Evolutionary conservation across 2,888 invertebrate species (phyloP), one percentile per base, ranked within the genome.

Genomic region (Xestia sexstrigata): DNA sequence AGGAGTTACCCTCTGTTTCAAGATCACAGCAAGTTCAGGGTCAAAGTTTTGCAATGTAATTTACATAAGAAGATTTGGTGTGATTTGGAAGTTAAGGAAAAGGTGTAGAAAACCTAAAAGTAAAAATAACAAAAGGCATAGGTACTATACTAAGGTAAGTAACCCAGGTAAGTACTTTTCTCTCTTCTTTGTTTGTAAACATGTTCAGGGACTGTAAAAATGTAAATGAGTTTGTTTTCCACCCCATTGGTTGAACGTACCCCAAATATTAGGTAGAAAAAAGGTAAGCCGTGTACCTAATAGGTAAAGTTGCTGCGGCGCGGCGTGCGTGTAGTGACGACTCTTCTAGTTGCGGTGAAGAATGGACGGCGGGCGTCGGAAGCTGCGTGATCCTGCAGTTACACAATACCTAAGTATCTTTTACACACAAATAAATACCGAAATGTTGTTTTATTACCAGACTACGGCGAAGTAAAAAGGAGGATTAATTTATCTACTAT

Each of bases 21-120:
- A 75, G 80, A 84, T 70, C 74, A 72, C 52, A 39, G 39, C 72
- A 82, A 85, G 85, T 81, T 87, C 87, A 89, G 75, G 88, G 85
- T 81, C 85, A 74, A 13, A 26, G 76, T 23, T 35, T 83, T 67
- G 55, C 49, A 26, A 45, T 42, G 26, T 47, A 30, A 45, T 63
- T 30, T 71, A 17, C 60, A 69, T 47, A 71, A 45, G 23, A 70
- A 69, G 15, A 58, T 45, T 26, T 58, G 8, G 26, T 69, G 69
- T 15, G 11, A 63, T 35, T 17, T 66, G 52, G 1, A 15, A 67
- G 13, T 6, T 58, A 68, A 47, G 52, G 26, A 55, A 63, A 45
- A 9, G 23, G 1, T 52, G 35, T 73, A 66, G 17, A 35, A 49
- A 78, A 39, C 17, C 15, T n/a, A 30, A 23, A 58, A 55, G 0